A percentile compares a stretch with the other conserved stretches of the same genome.
Evolutionary conservation across 2,797 vertebrate genomes (phyloP).

Genomic region (Ptychadena robeensis): DNA sequence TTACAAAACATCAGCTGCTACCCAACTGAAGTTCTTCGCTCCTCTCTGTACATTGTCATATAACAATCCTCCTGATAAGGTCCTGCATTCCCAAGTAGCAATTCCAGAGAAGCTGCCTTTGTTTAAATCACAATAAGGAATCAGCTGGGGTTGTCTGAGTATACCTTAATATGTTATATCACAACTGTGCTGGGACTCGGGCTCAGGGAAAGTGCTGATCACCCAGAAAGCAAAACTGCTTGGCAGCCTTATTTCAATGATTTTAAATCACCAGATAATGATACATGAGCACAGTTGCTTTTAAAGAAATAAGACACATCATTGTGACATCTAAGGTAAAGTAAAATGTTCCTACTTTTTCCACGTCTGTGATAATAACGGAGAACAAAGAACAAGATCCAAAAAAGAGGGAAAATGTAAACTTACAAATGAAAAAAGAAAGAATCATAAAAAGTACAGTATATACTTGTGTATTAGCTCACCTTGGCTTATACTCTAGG

Average conservation of each 20-base stretch:
- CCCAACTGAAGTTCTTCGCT: too few relatives aligned
- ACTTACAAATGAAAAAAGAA: neutral
- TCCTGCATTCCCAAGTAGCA: neutral
- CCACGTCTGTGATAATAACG: neutral
- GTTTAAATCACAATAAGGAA: neutral
- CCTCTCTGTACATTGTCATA: too few relatives aligned
- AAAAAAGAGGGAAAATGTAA: neutral
- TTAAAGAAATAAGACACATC: neutral
- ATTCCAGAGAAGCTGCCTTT: neutral
- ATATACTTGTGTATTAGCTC: too few relatives aligned
- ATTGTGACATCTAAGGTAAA: too few relatives aligned
- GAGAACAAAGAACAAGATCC: too few relatives aligned
- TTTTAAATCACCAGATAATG: neutral
- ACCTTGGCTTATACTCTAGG: too few relatives aligned
- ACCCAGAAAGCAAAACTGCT: neutral
- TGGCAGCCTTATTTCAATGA: neutral
- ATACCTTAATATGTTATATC: neutral
- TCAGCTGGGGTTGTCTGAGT: neutral
- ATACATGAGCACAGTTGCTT: neutral
- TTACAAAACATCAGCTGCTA: too few relatives aligned
- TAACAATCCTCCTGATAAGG: too few relatives aligned
- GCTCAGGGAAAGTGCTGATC: neutral
- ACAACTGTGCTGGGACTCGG: neutral
- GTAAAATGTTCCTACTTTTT: neutral
- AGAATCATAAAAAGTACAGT: too few relatives aligned